These are phyloP conservation scores for Datnioides undecimradiatus DNA, from an alignment of 2,113 vertebrate genomes.

Conservation along the genomic window DNA sequence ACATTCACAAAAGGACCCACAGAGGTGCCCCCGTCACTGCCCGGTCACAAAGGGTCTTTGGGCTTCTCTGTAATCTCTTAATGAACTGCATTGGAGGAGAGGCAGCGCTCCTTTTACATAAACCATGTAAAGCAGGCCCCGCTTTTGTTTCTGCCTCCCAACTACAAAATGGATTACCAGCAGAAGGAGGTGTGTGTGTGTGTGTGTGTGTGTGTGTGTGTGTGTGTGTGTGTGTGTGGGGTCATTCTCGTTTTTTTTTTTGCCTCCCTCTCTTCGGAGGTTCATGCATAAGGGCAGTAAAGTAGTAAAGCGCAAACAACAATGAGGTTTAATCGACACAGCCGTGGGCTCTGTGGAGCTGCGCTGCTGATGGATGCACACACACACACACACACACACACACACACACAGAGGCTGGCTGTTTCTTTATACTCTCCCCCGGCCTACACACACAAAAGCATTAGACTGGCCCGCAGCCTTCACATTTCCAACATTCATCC, in stretches of 20 bases:
- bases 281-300: conserved; percentile 85
- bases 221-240: conserved; percentile 67
- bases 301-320: conserved; percentile 89
- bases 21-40: conserved; percentile 75
- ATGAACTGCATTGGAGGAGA: conserved; percentile 96
- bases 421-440: conserved; percentile 59
- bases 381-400: conserved; percentile 41
- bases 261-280: conserved; percentile 84
- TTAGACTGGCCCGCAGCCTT: conserved; percentile 52
- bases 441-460: conserved; percentile 63
- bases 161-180: conserved; percentile 98
- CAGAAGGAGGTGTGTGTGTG: conserved; percentile 50
- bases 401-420: conserved; percentile 28
- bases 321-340: conserved; percentile 92
- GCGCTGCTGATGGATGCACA: conserved; percentile 6
- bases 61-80: conserved; percentile 97
- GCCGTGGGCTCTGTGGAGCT: conserved; percentile 83
- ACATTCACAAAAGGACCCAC: conserved; percentile 70
- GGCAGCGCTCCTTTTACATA: conserved; percentile 92
- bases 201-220: conserved; percentile 13
- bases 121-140: conserved; percentile 94
- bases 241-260: conserved; percentile 63
- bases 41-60: conserved; percentile 91
- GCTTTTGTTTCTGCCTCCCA: conserved; percentile 94
- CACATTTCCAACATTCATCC: conserved; percentile 64